Base-by-base conservation (phyloP, 2,113 vertebrate species). In the Amphilophus citrinellus region DNA sequence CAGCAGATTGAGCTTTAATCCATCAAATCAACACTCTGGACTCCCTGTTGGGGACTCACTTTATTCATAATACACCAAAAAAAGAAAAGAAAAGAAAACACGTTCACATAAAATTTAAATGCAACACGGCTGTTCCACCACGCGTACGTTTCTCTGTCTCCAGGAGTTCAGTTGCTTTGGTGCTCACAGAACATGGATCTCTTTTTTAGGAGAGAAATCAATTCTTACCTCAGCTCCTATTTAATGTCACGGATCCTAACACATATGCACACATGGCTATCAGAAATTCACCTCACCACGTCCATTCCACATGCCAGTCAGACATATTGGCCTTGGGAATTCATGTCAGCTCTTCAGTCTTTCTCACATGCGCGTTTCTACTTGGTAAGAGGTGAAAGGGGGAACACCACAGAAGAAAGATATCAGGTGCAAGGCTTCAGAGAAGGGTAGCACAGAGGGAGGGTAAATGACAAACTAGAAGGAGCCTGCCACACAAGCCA, bases 321-420 rank as follows among this genome's bases (percentile, higher is more conserved):
- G 63, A 82, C 75, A 75, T 57, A 82, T 58, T 77, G 79, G 89
- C 75, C 37, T 58, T 76, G 85, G 82, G 76, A 84, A 87, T 89
- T 85, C 77, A 83, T 79, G 76, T 63, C 83, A 68, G 85, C 59
- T 61, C 77, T 59, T 73, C 47, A 42, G 27, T 37, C 65, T 87
- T 37, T 66, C 61, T 87, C 75, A 83, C 80, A 75, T 84, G 57
- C 57, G 80, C 15, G 15, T 20, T 83, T 62, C 62, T 65, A 30
- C 80, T 82, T 35, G 56, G 66, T 42, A 60, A 56, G 82, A 88
- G 76, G 62, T 30, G 5, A 7, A 7, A 39, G 57, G 42, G 77
- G 37, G 37, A 79, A 76, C 60, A 57, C 13, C 39, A 57, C 2
- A 47, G 77, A 59, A 50, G 39, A 59, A 76, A 60, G 87, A 87